Evolutionary conservation across 92 coral and sea anemone species (phyloP), one percentile per base, ranked within the genome.

Genomic region (Metridium senile): DNA sequence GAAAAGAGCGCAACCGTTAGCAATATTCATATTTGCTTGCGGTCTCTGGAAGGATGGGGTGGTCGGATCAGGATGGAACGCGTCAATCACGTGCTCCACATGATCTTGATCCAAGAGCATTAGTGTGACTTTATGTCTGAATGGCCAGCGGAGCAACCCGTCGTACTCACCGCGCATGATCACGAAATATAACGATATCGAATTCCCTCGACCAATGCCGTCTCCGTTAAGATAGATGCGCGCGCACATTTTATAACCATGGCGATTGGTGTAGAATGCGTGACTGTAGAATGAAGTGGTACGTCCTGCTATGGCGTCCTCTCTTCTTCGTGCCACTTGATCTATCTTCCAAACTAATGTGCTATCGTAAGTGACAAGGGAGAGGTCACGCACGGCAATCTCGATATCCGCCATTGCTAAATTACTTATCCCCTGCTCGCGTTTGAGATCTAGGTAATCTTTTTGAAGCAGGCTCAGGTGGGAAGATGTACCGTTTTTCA

Each of bases 41-140:
- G 96, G 98, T 39, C 85, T 84, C 57, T 93, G 98, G 74, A 93
- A 93, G 18, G 93, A 87, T 0, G 98, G 87, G 82, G 96, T 93
- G 74, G 76, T 82, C 0, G 96, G 95, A 71, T 93, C 98, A 11
- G 98, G 98, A 0, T 89, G 74, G 74, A 93, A 93, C 23, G 96
- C 92, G 39, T 90, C 96, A 39, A 93, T 81, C 72, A 93, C 85
- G 75, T 93, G 98, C 57, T 90, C 93, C 22, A 84, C 82, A 29
- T 91, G 86, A 32, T 80, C 88, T 35, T 93, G 98, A 76, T 93
- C 96, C n/a, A n/a, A n/a, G n/a, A n/a, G n/a, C n/a, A n/a, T n/a
- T n/a, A n/a, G n/a, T n/a, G n/a, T n/a, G n/a, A 90, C 97, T 81
- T 87, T 87, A 74, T 89, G 90, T 85, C 93, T 82, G 83, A 85